Evolutionary conservation across 2,888 invertebrate species (phyloP).

Genomic region (Ennomos quercinarius): DNA sequence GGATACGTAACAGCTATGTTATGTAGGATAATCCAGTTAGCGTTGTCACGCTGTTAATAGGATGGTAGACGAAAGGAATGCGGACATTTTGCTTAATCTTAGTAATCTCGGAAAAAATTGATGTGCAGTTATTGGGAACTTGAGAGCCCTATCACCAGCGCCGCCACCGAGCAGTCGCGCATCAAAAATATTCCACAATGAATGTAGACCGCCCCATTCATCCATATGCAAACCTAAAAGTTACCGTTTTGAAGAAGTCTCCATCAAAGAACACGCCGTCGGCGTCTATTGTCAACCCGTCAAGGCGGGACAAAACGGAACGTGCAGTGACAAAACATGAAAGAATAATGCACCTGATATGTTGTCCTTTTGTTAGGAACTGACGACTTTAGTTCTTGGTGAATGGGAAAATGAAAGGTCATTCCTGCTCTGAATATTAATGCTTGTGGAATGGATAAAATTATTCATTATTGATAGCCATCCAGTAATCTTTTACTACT

Average conservation of each 20-base stretch:
- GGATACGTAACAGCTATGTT: constrained; percentile 16
- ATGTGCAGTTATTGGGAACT: no score
- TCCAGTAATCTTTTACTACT: no score
- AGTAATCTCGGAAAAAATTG: no score
- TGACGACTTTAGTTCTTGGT: background rate
- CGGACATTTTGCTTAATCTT: no score
- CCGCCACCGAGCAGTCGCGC: constrained; percentile 1
- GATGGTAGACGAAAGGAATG: no score
- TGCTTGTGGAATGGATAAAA: constrained; percentile 4
- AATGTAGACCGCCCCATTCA: constrained; percentile 34
- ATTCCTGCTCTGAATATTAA: constrained; percentile 19
- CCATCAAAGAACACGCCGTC: constrained; percentile 1
- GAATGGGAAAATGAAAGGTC: constrained; percentile 5
- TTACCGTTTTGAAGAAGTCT: constrained; percentile 15
- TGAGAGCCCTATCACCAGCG: no score
- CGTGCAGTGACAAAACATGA: constrained; percentile 14
- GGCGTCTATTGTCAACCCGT: constrained; percentile 29
- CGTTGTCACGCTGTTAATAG: no score
- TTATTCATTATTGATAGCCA: no score
- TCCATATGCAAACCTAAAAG: constrained; percentile 35
- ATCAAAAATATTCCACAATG: constrained; percentile 14
- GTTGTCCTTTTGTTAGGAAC: constrained; percentile 6
- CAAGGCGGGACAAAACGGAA: constrained; percentile 16
- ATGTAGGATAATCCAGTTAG: constrained; percentile 12
- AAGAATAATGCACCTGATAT: constrained; percentile 5